Base-by-base conservation (phyloP, 2,888 invertebrate species). In the Scaptomyza polygonia region DNA sequence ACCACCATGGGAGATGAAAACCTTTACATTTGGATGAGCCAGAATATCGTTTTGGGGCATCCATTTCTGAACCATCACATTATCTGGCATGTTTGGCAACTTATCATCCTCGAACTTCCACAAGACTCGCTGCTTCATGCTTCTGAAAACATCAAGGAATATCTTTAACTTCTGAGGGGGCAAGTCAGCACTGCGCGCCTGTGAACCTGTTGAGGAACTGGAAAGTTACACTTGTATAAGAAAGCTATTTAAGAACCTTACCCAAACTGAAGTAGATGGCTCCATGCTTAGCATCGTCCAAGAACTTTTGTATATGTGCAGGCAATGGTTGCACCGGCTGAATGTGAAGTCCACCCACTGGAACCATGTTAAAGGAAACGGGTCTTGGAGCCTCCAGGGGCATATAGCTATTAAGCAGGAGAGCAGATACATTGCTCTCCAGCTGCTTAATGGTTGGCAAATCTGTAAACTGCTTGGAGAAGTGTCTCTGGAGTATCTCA, bases 261-360 rank as follows among this genome's bases (percentile, higher is more conserved):
- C 90, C 90, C 44, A 93, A 76, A 62, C 92, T 92, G 58, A 93
- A 92, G 72, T 91, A 92, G 25, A 72, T 68, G 5, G 54, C 72
- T 18, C 69, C 74, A 25, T 74, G 53, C 2, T 79, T 70, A 0
- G 92, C 90, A 5, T 72, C 90, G 58, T 92, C 91, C 11, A 92
- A 59, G 69, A 91, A 92, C 32, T 85, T 64, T 53, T 92, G 67
- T 0, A 93, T 72, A 21, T 90, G 81, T 16, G 58, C 39, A 0
- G 89, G 85, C 54, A 90, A 53, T 0, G 78, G 53, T 34, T 91
- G 88, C 0, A 84, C 62, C 5, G 83, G 81, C 8, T 89, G 81
- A 27, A 93, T 91, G 58, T 94, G 94, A 8, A 93, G 76, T 12
- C 94, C 94, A 1, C 92, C 93, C 1, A 93, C 92, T 51, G 93